A percentile compares a stretch with the other conserved stretches of the same genome.
phyloP scores from a whole-genome alignment of 2,797 vertebrate species.

The Philypnodon macrostomus region DNA sequence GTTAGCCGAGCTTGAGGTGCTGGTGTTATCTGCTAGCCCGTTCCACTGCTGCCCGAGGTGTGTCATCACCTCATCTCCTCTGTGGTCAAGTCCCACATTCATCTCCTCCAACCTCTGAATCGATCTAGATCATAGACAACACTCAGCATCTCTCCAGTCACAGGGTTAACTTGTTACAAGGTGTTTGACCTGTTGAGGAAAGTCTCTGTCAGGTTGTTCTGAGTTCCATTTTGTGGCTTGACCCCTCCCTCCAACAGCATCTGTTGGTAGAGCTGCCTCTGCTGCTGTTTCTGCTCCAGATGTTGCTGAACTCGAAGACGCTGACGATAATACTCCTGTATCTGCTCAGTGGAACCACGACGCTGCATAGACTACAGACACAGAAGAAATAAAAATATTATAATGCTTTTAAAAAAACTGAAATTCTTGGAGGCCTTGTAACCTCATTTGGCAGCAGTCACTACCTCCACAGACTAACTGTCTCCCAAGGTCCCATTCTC shows the following conservation, averaged over 20 bases:
- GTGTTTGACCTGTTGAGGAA: conserved; percentile 86
- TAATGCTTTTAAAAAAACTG: background rate
- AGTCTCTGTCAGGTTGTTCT: conserved; percentile 92
- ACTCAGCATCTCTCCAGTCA: background rate
- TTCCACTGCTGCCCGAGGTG: conserved; percentile 82
- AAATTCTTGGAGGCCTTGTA: background rate
- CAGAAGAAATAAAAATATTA: background rate
- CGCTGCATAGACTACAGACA: conserved; percentile 59
- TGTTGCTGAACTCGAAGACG: conserved; percentile 94
- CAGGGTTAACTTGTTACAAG: background rate
- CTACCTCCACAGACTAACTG: conserved; percentile 30
- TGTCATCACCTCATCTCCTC: conserved; percentile 82
- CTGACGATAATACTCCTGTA: conserved; percentile 94
- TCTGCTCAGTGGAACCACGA: conserved; percentile 85
- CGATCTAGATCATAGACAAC: conserved; percentile 75
- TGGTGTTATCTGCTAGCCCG: conserved; percentile 56
- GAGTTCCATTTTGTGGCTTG: conserved; percentile 83
- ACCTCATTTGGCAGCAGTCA: conserved; percentile 6
- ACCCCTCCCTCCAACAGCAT: conserved; percentile 97
- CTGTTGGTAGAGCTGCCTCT: conserved; percentile 93
- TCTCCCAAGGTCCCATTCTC: conserved; percentile 51
- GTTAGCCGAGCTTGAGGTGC: conserved; percentile 41
- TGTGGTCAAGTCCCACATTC: conserved; percentile 89
- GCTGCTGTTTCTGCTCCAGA: conserved; percentile 94
- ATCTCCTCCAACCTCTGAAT: conserved; percentile 95